These are phyloP conservation scores for Megaceryle alcyon DNA, from an alignment of 2,797 vertebrate genomes.

Conservation along the genomic window DNA sequence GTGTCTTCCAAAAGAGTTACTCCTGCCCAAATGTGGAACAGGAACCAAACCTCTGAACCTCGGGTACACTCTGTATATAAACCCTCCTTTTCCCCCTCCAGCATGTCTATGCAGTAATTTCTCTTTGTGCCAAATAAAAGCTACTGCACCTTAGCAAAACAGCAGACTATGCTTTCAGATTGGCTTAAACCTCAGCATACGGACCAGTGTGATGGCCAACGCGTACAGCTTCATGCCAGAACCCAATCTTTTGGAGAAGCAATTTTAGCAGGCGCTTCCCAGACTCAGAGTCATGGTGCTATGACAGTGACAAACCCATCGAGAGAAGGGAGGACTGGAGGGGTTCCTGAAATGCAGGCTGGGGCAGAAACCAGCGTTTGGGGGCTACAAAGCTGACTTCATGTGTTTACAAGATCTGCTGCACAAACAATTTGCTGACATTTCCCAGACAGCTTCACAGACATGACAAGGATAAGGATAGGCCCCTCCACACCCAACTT, in stretches of 20 bases:
- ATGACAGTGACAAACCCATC: background rate
- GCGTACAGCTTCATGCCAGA: background rate
- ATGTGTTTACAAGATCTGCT: slow-evolving; percentile 32
- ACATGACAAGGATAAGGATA: background rate
- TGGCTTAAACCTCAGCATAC: background rate
- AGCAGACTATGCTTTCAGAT: background rate
- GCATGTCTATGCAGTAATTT: fast-evolving
- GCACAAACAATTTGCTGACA: slow-evolving; percentile 9
- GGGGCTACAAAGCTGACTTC: background rate
- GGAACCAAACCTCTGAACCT: background rate
- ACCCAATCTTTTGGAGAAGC: background rate
- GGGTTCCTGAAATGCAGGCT: background rate
- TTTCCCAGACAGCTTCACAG: slow-evolving; percentile 51
- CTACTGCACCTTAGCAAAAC: background rate
- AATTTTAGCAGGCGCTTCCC: background rate
- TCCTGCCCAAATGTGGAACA: background rate
- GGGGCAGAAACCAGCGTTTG: background rate
- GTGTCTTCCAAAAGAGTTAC: background rate
- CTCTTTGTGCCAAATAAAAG: background rate
- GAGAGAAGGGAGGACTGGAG: background rate
- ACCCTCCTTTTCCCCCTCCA: background rate
- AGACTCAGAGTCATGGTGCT: fast-evolving
- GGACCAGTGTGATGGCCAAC: background rate
- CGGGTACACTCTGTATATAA: background rate
- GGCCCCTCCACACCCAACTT: background rate